phyloP scores from a whole-genome alignment of 2,888 invertebrate genomes.

The Carcina quercana region DNA sequence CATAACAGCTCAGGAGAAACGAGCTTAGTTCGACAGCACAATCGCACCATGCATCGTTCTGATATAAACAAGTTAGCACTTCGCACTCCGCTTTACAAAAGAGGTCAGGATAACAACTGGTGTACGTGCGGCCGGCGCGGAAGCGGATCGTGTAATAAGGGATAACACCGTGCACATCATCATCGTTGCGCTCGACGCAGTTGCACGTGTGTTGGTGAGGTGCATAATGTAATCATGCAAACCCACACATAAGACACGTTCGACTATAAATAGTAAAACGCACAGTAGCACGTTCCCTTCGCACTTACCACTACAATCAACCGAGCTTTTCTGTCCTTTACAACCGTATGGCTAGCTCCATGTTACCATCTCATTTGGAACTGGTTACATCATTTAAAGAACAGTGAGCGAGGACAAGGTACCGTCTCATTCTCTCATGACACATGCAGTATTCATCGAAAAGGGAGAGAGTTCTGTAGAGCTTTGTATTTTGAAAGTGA shows the following conservation, averaged over 20 bases:
- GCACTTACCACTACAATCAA: constrained; percentile 64
- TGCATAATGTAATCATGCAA: constrained; percentile 64
- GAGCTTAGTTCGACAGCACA: constrained; percentile 64
- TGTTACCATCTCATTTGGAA: constrained; percentile 37
- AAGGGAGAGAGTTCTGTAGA: constrained; percentile 32
- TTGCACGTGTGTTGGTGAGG: constrained; percentile 45
- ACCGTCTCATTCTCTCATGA: constrained; percentile 43
- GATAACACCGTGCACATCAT: constrained; percentile 73
- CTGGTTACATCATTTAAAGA: constrained; percentile 62
- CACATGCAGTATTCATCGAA: constrained; percentile 28
- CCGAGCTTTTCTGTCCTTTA: constrained; percentile 43
- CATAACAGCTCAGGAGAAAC: constrained; percentile 54
- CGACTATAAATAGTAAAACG: constrained; percentile 73
- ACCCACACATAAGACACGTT: constrained; percentile 55
- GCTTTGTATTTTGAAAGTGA: constrained; percentile 36
- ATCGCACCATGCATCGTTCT: constrained; percentile 63
- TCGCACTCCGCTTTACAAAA: constrained; percentile 58
- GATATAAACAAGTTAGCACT: constrained; percentile 67
- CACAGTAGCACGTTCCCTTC: constrained; percentile 73
- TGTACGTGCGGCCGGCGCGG: constrained; percentile 64
- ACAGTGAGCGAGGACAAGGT: constrained; percentile 32
- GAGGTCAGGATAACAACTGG: constrained; percentile 57
- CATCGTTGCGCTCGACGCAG: constrained; percentile 60
- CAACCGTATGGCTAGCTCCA: constrained; percentile 19
- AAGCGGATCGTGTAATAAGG: constrained; percentile 70